Evolutionary conservation across 2,797 vertebrate genomes (phyloP).

Genomic region (Columba guinea): DNA sequence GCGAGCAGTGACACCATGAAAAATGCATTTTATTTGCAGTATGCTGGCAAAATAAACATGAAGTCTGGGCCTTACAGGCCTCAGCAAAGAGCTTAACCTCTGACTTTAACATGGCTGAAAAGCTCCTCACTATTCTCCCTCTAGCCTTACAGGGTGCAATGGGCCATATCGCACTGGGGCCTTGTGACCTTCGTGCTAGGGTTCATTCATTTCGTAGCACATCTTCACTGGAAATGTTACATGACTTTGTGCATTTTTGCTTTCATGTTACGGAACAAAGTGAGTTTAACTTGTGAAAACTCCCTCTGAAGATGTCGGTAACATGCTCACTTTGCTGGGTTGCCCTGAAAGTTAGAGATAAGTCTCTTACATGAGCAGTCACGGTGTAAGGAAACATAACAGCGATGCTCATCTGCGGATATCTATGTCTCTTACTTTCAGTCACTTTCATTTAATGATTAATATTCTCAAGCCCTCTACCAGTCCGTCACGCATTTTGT

Average conservation of each 20-base stretch:
- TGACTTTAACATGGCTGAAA: neutral
- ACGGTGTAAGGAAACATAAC: neutral
- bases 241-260: neutral
- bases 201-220: neutral
- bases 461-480: neutral
- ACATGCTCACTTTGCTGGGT: neutral
- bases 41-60: neutral
- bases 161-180: rapidly evolving
- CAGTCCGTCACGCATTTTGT: neutral
- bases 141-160: neutral
- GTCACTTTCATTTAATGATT: neutral
- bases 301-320: neutral
- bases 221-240: neutral
- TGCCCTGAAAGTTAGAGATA: neutral
- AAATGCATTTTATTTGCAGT: neutral
- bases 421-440: neutral
- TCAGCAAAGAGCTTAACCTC: neutral
- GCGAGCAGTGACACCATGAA: neutral
- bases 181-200: neutral
- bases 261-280: neutral
- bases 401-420: neutral
- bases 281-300: neutral
- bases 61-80: neutral
- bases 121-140: neutral
- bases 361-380: neutral